Evolutionary conservation across 2,797 vertebrate genomes (phyloP).

Genomic region (Xenops minutus): DNA sequence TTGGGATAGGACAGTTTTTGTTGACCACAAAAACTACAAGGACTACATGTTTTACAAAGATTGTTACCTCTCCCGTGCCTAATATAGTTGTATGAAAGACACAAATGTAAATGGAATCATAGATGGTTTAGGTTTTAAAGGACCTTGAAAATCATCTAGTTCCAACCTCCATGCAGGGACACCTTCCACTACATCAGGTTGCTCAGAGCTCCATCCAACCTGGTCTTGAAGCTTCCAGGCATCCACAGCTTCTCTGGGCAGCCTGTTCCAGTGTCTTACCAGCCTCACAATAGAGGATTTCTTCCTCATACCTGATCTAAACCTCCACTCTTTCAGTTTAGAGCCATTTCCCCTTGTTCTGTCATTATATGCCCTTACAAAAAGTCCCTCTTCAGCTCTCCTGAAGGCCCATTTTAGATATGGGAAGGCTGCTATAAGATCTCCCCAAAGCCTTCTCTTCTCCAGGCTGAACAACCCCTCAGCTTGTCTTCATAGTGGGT

Average conservation of each 20-base stretch:
- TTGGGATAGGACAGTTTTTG: neutral
- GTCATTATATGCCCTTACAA: neutral
- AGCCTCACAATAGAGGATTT: neutral
- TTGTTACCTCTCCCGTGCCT: neutral
- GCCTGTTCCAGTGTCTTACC: neutral
- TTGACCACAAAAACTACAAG: neutral
- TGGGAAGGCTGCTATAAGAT: neutral
- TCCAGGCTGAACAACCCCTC: neutral
- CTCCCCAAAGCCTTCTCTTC: neutral
- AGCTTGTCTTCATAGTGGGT: neutral
- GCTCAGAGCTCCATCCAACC: neutral
- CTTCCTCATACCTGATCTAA: neutral
- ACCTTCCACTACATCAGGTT: neutral
- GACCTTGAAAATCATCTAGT: neutral
- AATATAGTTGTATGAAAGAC: neutral
- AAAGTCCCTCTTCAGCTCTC: neutral
- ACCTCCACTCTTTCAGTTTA: neutral
- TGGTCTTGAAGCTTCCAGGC: neutral
- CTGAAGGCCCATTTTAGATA: neutral
- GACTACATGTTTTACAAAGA: neutral
- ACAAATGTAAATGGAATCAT: neutral
- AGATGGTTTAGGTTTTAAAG: neutral
- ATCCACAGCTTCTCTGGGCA: neutral
- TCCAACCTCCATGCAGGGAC: accelerated
- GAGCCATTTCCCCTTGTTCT: neutral